These are phyloP conservation scores for Pristiophorus japonicus DNA, from an alignment of 2,113 vertebrate genomes.

Conservation along the genomic window DNA sequence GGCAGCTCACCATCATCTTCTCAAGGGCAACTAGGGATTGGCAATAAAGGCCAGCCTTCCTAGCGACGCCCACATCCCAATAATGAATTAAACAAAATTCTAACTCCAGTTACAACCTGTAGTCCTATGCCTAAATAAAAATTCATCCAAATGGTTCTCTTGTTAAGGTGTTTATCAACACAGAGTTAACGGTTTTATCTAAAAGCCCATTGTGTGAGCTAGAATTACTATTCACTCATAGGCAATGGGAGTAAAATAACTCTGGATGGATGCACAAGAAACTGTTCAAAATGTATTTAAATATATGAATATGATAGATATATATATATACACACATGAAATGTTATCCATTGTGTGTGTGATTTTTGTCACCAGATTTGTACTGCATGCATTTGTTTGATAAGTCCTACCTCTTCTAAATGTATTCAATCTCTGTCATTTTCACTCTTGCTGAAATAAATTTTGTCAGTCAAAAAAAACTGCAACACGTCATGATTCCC, in stretches of 20 bases:
- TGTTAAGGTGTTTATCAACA: background rate
- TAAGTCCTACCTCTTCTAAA: background rate
- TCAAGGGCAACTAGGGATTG: background rate
- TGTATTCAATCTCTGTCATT: background rate
- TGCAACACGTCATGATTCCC: background rate
- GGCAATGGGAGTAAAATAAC: background rate
- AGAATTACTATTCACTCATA: background rate
- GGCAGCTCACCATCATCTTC: background rate
- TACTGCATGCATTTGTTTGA: background rate
- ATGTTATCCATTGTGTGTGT: background rate
- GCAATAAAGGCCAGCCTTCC: background rate
- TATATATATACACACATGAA: background rate
- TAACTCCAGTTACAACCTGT: background rate
- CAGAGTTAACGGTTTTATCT: background rate
- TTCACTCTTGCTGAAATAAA: background rate
- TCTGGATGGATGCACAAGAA: background rate
- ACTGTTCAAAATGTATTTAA: background rate
- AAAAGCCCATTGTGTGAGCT: background rate
- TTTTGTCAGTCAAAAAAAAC: background rate
- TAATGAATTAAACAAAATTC: background rate
- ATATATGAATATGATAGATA: background rate
- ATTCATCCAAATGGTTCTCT: background rate
- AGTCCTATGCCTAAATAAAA: background rate
- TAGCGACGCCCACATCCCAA: background rate
- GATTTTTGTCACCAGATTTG: background rate